Conservation (phyloP, 1,140 invertebrate genomes). For the Lepidurus couesii region DNA sequence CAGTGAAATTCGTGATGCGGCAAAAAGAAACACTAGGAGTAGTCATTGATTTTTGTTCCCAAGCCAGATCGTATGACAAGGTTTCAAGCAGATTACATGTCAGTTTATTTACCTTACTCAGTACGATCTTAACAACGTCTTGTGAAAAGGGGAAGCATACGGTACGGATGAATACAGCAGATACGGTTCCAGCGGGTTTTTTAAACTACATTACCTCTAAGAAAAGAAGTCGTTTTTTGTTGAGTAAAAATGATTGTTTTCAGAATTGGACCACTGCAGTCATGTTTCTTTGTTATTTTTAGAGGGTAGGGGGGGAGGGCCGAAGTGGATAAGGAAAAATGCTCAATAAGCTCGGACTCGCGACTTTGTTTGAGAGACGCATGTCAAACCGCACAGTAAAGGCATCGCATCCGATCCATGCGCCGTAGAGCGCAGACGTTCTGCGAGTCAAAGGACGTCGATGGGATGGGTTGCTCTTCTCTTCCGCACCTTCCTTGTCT, state of each 20-base stretch:
- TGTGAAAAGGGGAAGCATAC: background rate
- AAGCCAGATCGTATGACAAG: background rate
- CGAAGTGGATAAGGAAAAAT: background rate
- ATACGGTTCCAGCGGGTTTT: conserved; percentile 1
- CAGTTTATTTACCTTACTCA: background rate
- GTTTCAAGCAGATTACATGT: background rate
- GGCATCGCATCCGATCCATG: background rate
- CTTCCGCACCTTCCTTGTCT: background rate
- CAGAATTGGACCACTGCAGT: background rate
- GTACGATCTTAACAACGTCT: background rate
- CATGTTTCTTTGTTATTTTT: background rate
- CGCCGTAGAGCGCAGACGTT: conserved; percentile 2
- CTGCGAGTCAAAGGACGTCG: conserved; percentile 8
- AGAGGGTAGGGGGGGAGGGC: background rate
- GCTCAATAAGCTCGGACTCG: background rate
- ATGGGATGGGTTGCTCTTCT: conserved; percentile 1
- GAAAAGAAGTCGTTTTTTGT: too few relatives aligned
- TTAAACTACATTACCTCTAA: background rate
- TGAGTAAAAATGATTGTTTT: too few relatives aligned
- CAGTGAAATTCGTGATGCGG: background rate
- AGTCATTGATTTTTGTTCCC: conserved; percentile 8
- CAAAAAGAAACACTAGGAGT: background rate
- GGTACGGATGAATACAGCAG: conserved; percentile 9
- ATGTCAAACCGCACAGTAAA: background rate
- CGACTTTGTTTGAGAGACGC: background rate